Base-by-base conservation (phyloP, 1,140 invertebrate genomes). In the Drosophila rhopaloa region DNA sequence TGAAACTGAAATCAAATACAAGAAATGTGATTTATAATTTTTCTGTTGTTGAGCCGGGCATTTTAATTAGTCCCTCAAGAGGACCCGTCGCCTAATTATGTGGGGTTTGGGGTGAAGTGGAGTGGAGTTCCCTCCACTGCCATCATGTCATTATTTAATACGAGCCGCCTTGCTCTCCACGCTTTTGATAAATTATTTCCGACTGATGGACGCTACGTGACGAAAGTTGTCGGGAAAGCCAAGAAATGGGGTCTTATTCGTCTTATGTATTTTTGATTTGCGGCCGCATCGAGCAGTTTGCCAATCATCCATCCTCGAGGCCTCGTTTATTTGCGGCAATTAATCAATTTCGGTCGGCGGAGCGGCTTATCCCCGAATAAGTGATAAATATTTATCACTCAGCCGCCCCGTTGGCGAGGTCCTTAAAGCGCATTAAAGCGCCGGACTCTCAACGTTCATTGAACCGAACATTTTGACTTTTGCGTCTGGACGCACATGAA, bases 181-280 rank as follows among this genome's bases (percentile, higher is more conserved):
- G 35, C 44, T 54, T 74, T 88, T 90, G 88, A 90, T 90, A 84
- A 90, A 91, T 90, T 88, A 88, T 88, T 88, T 88, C 82, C 85
- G 78, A 68, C 38, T 81, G 73, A 77, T 73, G 76, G 76, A 79
- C 82, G 74, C 73, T 66, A 90, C 77, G 83, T 84, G 84, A 77
- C 83, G 81, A 88, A 72, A 76, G 83, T 86, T 82, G 77, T 76
- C 58, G 71, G 65, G 46, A 24, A 10, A 46, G 14, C 14, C 6
- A 10, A 10, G 1, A 24, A 6, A n/a, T 10, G 35, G 7, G 19
- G n/a, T 19, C 43, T 46, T 10, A 11, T 11, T 38, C 37, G 32
- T 29, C 27, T 41, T 43, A 44, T 32, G 62, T 60, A 47, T 76
- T 70, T 82, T 79, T 83, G 83, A 88, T 76, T 86, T 88, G 83